Conservation (phyloP, 2,888 invertebrate species). For the Elmis aenea region DNA sequence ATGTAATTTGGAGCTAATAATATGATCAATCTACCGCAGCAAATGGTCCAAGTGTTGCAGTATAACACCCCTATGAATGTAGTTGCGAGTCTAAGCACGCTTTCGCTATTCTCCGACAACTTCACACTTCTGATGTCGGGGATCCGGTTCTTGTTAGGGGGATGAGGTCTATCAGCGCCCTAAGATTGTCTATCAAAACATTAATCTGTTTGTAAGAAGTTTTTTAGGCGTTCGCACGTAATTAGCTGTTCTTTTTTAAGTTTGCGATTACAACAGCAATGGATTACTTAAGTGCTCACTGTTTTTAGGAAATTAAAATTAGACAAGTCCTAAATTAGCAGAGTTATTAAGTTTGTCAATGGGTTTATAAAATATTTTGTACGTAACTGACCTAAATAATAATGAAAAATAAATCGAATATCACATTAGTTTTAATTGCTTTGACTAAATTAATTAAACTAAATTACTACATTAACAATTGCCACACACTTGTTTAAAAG, state of each 20-base stretch:
- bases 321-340: too few relatives aligned
- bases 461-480: too few relatives aligned
- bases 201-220: constrained; percentile 21
- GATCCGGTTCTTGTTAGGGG: constrained; percentile 14
- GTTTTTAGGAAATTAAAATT: too few relatives aligned
- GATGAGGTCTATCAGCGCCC: constrained; percentile 10
- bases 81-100: constrained; percentile 39
- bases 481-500: too few relatives aligned
- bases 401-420: too few relatives aligned
- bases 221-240: constrained; percentile 14
- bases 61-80: constrained; percentile 27
- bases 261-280: too few relatives aligned
- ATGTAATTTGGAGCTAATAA: constrained; percentile 36
- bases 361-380: too few relatives aligned
- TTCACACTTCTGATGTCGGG: constrained; percentile 34
- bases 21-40: constrained; percentile 33
- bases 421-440: too few relatives aligned
- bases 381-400: too few relatives aligned
- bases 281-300: too few relatives aligned
- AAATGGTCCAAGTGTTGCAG: constrained; percentile 25
- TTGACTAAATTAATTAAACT: too few relatives aligned
- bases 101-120: constrained; percentile 41
- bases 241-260: constrained; percentile 14
- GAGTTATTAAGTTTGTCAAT: too few relatives aligned
- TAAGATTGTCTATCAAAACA: constrained; percentile 19